A percentile compares a stretch with the other conserved stretches of the same genome.
These are phyloP conservation scores for Festucalex cinctus DNA, from an alignment of 2,113 vertebrate species.

Conservation along the genomic window DNA sequence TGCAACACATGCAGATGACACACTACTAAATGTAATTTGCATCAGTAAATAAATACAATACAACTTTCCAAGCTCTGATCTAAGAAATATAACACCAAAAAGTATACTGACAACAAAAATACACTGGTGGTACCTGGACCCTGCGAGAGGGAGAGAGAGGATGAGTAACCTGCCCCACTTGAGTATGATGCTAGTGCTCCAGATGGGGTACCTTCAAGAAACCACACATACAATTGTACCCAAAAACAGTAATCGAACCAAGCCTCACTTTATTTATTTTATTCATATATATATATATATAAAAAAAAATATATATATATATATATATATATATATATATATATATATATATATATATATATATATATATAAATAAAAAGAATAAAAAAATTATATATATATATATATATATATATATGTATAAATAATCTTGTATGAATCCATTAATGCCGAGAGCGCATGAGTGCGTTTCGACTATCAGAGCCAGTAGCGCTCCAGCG, in stretches of 20 bases:
- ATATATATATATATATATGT: too few species aligned
- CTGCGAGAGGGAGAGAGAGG: conserved; percentile 72
- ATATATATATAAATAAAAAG: too few species aligned
- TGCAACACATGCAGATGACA: background rate
- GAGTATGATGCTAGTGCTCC: conserved; percentile 74
- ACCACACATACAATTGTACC: conserved; percentile 34
- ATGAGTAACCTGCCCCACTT: conserved; percentile 73
- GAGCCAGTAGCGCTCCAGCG: too few species aligned
- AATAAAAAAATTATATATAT: too few species aligned
- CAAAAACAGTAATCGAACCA: conserved; percentile 7
- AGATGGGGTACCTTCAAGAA: conserved; percentile 70
- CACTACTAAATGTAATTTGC: background rate
- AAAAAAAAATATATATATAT: too few species aligned
- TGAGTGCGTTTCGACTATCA: too few species aligned
- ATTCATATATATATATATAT: too few species aligned
- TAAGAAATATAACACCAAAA: background rate
- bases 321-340: too few species aligned
- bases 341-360: too few species aligned
- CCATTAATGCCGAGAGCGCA: too few species aligned
- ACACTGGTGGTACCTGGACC: conserved; percentile 65
- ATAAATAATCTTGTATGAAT: too few species aligned
- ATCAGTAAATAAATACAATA: background rate
- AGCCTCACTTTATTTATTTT: too few species aligned
- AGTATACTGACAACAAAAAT: conserved; percentile 5
- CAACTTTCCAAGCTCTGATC: background rate